A percentile compares a stretch with the other conserved stretches of the same genome.
Conservation (phyloP, 2,888 invertebrate genomes). For the Sclerodermus sp. region DNA sequence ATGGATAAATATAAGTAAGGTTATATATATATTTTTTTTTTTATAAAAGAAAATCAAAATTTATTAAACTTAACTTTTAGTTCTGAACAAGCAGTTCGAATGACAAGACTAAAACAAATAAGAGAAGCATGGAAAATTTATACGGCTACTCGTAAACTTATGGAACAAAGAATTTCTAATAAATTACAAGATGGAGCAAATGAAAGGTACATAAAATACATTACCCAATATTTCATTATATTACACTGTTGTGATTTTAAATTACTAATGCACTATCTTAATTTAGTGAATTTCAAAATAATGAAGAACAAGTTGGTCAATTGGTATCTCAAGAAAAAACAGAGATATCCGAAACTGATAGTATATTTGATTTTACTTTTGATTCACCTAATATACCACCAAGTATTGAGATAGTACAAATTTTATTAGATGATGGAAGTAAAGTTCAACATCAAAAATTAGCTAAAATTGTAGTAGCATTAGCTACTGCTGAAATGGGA, state of each 20-base stretch:
- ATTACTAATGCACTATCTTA: not conserved
- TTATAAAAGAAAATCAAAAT: not conserved
- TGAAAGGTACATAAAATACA: not conserved
- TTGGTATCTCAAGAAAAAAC: constrained; percentile 9
- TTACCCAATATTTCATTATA: not conserved
- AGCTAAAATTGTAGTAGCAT: constrained; percentile 37
- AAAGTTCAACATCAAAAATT: constrained; percentile 41
- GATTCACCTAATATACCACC: constrained; percentile 30
- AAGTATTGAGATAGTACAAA: constrained; percentile 36
- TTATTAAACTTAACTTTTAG: constrained; percentile 27
- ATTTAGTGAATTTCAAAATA: constrained; percentile 30
- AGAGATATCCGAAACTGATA: constrained; percentile 19
- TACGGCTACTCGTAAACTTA: constrained; percentile 31
- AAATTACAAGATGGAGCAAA: constrained; percentile 23
- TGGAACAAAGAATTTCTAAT: constrained; percentile 27
- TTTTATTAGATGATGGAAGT: constrained; percentile 41
- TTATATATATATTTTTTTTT: constrained; percentile 1
- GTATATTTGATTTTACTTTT: constrained; percentile 25
- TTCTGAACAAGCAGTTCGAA: constrained; percentile 42
- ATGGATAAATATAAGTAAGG: constrained; percentile 59
- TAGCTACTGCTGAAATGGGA: constrained; percentile 29
- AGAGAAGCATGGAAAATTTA: constrained; percentile 43
- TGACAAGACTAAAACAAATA: constrained; percentile 40
- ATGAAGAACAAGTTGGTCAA: constrained; percentile 24
- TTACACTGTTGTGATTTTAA: not conserved